phyloP scores from a whole-genome alignment of 2,797 vertebrate genomes.

The Sparidentex hasta region DNA sequence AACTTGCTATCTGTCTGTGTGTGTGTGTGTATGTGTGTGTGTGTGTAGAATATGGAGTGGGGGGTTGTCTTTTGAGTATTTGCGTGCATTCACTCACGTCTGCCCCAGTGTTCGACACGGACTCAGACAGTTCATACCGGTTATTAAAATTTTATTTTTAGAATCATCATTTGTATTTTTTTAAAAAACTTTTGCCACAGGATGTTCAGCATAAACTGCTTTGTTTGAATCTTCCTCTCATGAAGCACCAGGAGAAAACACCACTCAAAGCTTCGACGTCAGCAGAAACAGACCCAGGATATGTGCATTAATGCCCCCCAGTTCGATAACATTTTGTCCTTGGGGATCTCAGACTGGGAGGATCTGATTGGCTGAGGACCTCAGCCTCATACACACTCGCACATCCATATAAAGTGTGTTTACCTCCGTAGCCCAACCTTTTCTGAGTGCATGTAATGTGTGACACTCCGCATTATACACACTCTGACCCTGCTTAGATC shows the following conservation, averaged over 20 bases:
- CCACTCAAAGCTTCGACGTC: neutral
- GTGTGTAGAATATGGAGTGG: too few species aligned
- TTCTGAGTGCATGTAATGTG: constrained; percentile 35
- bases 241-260: neutral
- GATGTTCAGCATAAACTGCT: neutral
- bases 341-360: neutral
- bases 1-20: constrained; percentile 56
- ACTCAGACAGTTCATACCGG: neutral
- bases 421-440: constrained; percentile 1
- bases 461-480: constrained; percentile 50
- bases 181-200: constrained; percentile 11
- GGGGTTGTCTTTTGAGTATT: neutral
- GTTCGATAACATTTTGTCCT: constrained; percentile 6
- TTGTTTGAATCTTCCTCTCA: neutral
- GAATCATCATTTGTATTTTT: constrained; percentile 35
- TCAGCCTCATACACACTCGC: neutral
- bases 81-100: neutral
- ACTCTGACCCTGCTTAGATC: constrained; percentile 51
- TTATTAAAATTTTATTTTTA: constrained; percentile 24
- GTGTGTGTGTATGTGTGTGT: neutral
- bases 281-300: neutral
- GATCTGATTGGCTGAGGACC: constrained; percentile 7
- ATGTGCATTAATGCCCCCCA: too few species aligned
- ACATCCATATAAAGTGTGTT: neutral
- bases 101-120: constrained; percentile 18